phyloP scores from a whole-genome alignment of 2,113 vertebrate genomes.

The Circaetus cinerascens region DNA sequence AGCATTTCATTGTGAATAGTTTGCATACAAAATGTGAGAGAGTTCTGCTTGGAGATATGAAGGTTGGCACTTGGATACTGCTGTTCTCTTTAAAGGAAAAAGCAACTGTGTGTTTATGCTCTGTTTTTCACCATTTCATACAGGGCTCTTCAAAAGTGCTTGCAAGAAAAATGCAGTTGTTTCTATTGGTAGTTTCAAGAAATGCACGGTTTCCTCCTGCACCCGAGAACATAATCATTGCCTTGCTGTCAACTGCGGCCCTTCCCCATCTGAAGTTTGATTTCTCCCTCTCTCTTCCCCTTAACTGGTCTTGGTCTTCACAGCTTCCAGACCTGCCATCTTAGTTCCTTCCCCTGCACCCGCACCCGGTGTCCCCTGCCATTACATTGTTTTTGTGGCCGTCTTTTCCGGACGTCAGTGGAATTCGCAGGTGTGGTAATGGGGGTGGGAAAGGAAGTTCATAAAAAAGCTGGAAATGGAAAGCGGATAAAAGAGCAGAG shows the following conservation, averaged over 20 bases:
- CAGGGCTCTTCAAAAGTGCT: background rate
- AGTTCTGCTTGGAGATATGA: background rate
- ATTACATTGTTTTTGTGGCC: background rate
- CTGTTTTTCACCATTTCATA: background rate
- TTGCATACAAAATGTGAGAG: background rate
- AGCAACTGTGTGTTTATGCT: background rate
- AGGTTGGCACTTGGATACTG: background rate
- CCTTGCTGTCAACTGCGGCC: rapidly evolving
- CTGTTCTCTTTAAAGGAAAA: background rate
- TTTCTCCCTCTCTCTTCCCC: background rate
- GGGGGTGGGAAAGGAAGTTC: background rate
- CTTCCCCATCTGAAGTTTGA: background rate
- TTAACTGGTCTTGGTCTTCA: background rate
- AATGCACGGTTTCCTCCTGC: rapidly evolving
- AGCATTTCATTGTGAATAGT: background rate
- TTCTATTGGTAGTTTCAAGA: background rate
- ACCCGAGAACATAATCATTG: rapidly evolving
- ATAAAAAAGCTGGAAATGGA: background rate
- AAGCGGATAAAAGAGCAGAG: background rate
- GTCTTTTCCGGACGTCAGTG: background rate
- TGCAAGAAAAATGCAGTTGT: background rate
- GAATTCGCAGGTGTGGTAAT: background rate
- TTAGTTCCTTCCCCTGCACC: background rate
- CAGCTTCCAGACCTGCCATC: rapidly evolving
- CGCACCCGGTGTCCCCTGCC: background rate